Evolutionary conservation across 1,140 invertebrate species (phyloP), one percentile per base, ranked within the genome.

Genomic region (Drosophila melanica): DNA sequence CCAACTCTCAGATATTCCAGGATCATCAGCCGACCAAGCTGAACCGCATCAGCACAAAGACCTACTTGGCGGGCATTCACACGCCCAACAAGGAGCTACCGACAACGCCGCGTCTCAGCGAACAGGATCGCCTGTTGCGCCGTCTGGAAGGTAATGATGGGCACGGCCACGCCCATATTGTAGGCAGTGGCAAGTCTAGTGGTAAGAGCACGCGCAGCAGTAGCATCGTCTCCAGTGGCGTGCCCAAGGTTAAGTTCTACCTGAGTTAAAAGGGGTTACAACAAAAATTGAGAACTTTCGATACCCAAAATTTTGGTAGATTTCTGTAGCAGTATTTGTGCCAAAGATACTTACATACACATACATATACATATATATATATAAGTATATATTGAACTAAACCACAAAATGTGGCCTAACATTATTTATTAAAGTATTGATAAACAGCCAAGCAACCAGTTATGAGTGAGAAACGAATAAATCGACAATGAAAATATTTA

Each of bases 1-100:
- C 91, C 27, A 92, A 92, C 27, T 92, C 91, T 30, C 91, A 92
- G 65, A 92, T 92, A 53, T 92, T 92, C 68, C 81, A 92, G 59
- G 91, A 92, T 47, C 90, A 92, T 77, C 90, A 91, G 50, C 91
- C 91, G 9, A 90, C 89, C 7, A 92, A 92, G 63, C 39, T 91
- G 20, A 90, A 78, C 27, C 79, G 82, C 39, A 92, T 79, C 18
- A 84, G 81, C 64, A 92, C 90, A 11, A 92, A 92, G 73, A 81
- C 86, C 2, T 90, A 76, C 57, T 16, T 92, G 47, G 59, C 90
- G 0, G 90, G 86, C 4, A 68, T 91, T 8, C 90, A 92, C 39
- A 81, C 90, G 16, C 90, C 90, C 1, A 81, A 79, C 37, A 80
- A 79, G 35, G 87, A 87, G 18, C 76, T 90, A 58, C 86, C 90